Conservation (phyloP, 1,140 invertebrate species). For the Sinella curviseta region DNA sequence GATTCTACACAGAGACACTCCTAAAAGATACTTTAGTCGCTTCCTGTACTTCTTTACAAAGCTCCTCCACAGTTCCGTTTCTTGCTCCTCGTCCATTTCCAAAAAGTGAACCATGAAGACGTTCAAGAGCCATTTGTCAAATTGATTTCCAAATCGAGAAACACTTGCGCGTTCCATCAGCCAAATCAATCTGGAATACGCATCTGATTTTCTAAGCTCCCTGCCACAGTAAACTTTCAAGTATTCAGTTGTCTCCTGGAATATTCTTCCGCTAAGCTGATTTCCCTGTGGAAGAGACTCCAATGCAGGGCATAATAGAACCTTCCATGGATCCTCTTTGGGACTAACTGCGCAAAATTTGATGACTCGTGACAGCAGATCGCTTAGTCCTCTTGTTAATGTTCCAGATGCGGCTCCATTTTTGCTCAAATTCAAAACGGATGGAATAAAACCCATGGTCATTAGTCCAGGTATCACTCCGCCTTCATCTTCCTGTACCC, state of each 20-base stretch:
- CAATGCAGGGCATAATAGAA: slow-evolving; percentile 42
- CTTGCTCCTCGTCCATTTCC: slow-evolving; percentile 38
- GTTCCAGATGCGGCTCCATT: background rate
- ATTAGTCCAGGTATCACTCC: slow-evolving; percentile 36
- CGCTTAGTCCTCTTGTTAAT: slow-evolving; percentile 11
- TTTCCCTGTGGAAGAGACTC: slow-evolving; percentile 37
- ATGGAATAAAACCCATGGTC: slow-evolving; percentile 41
- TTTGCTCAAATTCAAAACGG: slow-evolving; percentile 33
- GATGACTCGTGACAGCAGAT: slow-evolving; percentile 33
- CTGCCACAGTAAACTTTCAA: slow-evolving; percentile 32
- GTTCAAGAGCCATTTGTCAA: slow-evolving; percentile 46
- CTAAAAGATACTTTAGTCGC: slow-evolving; percentile 37
- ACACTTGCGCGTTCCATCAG: slow-evolving; percentile 36
- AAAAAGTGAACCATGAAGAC: slow-evolving; percentile 37
- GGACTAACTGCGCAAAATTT: slow-evolving; percentile 37
- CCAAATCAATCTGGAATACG: slow-evolving; percentile 33
- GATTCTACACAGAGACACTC: slow-evolving; percentile 41
- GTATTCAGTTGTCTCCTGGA: slow-evolving; percentile 37
- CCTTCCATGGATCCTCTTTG: slow-evolving; percentile 43
- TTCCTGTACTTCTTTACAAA: slow-evolving; percentile 45
- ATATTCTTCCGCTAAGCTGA: slow-evolving; percentile 31
- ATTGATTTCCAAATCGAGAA: slow-evolving; percentile 39
- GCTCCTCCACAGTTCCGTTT: slow-evolving; percentile 40
- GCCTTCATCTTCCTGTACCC: slow-evolving; percentile 40
- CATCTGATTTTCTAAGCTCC: slow-evolving; percentile 38